Percentiles rank a stretch among this genome's conserved stretches.
Evolutionary conservation across 2,113 vertebrate genomes (phyloP).

Genomic region (Lates calcarifer): DNA sequence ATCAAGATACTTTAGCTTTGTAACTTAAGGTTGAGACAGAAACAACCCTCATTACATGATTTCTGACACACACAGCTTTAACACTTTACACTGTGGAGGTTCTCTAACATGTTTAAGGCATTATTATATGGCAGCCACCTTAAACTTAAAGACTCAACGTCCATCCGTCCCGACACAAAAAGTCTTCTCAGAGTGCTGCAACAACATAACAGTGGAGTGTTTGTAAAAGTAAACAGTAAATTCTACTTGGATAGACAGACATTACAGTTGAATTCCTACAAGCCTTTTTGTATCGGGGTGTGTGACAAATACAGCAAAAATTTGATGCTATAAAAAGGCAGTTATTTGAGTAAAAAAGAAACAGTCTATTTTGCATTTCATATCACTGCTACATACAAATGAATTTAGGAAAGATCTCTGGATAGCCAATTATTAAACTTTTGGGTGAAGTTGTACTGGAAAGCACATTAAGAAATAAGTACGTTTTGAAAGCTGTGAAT

Average conservation of each 20-base stretch:
- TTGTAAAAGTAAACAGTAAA: background rate
- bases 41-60: constrained; percentile 22
- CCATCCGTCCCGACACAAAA: constrained; percentile 8
- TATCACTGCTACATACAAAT: constrained; percentile 10
- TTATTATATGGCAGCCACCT: constrained; percentile 54
- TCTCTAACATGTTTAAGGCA: constrained; percentile 65
- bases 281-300: background rate
- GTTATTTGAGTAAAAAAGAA: constrained; percentile 18
- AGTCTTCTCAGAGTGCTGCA: constrained; percentile 1
- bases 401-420: constrained; percentile 1
- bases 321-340: too few species aligned
- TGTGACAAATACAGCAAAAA: background rate
- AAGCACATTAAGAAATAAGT: background rate
- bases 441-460: background rate
- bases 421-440: background rate
- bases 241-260: background rate
- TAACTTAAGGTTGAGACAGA: background rate
- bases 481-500: background rate
- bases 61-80: constrained; percentile 26
- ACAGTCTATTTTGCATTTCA: background rate
- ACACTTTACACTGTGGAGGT: constrained; percentile 34
- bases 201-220: background rate
- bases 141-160: constrained; percentile 11
- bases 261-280: background rate
- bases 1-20: background rate